Conservation (phyloP, 2,888 invertebrate species). For the Apotomis betuletana region DNA sequence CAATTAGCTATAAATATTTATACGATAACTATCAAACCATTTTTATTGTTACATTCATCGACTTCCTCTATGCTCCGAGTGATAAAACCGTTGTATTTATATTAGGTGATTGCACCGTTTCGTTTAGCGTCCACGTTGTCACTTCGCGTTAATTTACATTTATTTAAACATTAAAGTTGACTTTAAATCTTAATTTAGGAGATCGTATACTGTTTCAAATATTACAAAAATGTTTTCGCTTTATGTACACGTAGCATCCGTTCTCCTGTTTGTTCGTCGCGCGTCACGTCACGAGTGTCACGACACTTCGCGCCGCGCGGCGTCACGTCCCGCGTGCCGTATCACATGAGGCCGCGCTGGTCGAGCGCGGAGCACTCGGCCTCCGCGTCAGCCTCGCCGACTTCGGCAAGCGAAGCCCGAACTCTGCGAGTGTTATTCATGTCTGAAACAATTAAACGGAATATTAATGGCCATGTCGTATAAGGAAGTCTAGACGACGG, state of each 20-base stretch:
- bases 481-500: too few species aligned
- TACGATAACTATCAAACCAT: slow-evolving; percentile 82
- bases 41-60: slow-evolving; percentile 76
- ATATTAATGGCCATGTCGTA: not conserved
- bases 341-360: slow-evolving; percentile 51
- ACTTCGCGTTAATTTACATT: slow-evolving; percentile 69
- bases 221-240: slow-evolving; percentile 80
- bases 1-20: slow-evolving; percentile 84
- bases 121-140: slow-evolving; percentile 72
- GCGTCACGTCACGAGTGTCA: slow-evolving; percentile 44
- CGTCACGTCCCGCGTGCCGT: slow-evolving; percentile 37
- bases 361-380: slow-evolving; percentile 44
- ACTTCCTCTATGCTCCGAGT: slow-evolving; percentile 69
- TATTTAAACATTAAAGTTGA: slow-evolving; percentile 81
- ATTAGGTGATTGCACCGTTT: slow-evolving; percentile 73
- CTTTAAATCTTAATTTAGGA: slow-evolving; percentile 84
- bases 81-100: slow-evolving; percentile 67
- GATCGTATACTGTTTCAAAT: slow-evolving; percentile 84
- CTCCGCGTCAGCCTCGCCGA: slow-evolving; percentile 46
- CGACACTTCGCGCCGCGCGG: slow-evolving; percentile 27
- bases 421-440: slow-evolving; percentile 73
- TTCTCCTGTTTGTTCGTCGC: slow-evolving; percentile 75
- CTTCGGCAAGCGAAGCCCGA: slow-evolving; percentile 54
- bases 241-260: slow-evolving; percentile 81
- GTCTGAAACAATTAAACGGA: slow-evolving; percentile 64